Evolutionary conservation across 2,888 invertebrate genomes (phyloP).

Genomic region (Zaprionus obscuricornis): DNA sequence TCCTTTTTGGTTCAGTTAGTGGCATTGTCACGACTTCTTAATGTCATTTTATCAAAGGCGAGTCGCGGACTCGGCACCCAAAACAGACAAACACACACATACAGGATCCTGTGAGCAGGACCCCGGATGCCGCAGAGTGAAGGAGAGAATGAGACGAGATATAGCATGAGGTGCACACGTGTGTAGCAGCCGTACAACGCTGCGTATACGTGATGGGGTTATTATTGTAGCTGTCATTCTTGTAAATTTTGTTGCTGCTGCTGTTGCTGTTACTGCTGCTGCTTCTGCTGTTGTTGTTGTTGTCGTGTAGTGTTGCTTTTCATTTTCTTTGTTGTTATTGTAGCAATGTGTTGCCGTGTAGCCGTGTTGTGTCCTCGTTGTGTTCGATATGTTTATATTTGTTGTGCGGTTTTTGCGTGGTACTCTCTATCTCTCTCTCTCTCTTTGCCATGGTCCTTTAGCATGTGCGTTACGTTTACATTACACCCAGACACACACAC

Average conservation of each 20-base stretch:
- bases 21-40: conserved; percentile 82
- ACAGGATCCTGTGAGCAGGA: conserved; percentile 2
- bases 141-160: neutral
- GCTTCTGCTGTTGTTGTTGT: conserved; percentile 34
- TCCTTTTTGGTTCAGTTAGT: conserved; percentile 77
- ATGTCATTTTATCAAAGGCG: conserved; percentile 81
- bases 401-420: conserved; percentile 75
- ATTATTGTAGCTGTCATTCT: conserved; percentile 70
- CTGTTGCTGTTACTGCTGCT: conserved; percentile 26
- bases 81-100: conserved; percentile 10
- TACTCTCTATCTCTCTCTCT: too few relatives aligned
- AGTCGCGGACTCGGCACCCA: conserved; percentile 65
- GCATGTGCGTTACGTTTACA: conserved; percentile 55
- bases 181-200: conserved; percentile 57
- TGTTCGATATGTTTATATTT: conserved; percentile 77
- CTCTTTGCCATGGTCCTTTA: conserved; percentile 54
- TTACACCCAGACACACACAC: conserved; percentile 50
- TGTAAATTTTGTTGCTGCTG: conserved; percentile 31
- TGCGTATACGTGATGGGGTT: conserved; percentile 79
- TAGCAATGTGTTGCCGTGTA: conserved; percentile 26
- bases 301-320: too few relatives aligned
- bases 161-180: conserved; percentile 47
- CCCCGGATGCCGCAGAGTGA: conserved; percentile 4
- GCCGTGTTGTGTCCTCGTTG: conserved; percentile 50
- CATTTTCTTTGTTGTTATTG: conserved; percentile 3